These are phyloP conservation scores for Paralvinella palmiformis DNA, from an alignment of 1,140 invertebrate genomes.

Conservation along the genomic window DNA sequence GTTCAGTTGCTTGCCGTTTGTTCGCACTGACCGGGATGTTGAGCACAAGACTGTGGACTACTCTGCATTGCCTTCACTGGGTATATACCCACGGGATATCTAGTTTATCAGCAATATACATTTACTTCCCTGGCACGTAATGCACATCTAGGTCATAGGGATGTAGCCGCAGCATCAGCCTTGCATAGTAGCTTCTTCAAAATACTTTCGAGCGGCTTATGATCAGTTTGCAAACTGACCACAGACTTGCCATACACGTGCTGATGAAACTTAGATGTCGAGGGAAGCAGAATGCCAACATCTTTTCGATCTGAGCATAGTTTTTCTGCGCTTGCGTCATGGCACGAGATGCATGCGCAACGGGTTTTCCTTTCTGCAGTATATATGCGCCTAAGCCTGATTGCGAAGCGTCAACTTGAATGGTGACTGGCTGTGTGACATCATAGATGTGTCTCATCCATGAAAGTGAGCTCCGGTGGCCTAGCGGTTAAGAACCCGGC, in stretches of 20 bases:
- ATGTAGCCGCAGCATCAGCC: constrained; percentile 47
- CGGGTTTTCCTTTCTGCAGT: constrained; percentile 47
- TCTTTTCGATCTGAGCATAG: constrained; percentile 52
- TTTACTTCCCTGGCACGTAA: constrained; percentile 45
- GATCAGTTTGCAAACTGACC: constrained; percentile 32
- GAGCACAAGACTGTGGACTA: constrained; percentile 3
- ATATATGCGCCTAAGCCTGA: constrained; percentile 47
- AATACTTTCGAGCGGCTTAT: constrained; percentile 45
- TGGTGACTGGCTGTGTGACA: constrained; percentile 18
- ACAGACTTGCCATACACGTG: too few species aligned
- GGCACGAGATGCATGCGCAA: constrained; percentile 49
- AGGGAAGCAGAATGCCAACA: too few species aligned
- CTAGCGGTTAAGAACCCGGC: too few species aligned
- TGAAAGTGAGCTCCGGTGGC: too few species aligned
- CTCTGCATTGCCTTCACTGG: not conserved
- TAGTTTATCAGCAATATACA: constrained; percentile 41
- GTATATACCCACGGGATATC: constrained; percentile 13
- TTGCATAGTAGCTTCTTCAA: constrained; percentile 45
- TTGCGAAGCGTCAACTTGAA: constrained; percentile 30
- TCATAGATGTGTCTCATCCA: too few species aligned
- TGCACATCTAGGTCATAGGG: constrained; percentile 45
- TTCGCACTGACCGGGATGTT: constrained; percentile 2
- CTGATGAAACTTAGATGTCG: too few species aligned
- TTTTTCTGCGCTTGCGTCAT: constrained; percentile 47
- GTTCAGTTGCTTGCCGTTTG: not conserved